Conservation (phyloP, 2,113 vertebrate species). For the Lamprotornis superbus region DNA sequence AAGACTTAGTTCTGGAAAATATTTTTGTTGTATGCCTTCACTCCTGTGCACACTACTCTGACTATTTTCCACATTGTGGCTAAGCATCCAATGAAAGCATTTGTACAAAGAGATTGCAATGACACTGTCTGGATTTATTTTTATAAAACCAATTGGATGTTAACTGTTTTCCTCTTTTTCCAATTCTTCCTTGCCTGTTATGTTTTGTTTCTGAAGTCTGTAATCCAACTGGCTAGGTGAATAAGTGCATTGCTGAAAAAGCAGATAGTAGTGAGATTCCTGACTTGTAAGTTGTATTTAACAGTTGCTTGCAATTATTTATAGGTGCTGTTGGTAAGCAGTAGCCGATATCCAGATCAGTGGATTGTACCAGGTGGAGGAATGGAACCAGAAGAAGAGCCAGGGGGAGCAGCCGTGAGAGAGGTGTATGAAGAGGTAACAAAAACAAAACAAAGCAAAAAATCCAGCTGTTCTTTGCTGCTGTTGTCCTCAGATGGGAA, state of each 20-base stretch:
- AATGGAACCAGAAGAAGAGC: conserved; percentile 92
- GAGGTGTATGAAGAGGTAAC: conserved; percentile 91
- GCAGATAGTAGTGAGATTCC: not conserved
- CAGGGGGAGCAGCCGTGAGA: conserved; percentile 84
- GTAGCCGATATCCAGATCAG: conserved; percentile 89
- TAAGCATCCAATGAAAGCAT: not conserved
- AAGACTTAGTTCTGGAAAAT: not conserved
- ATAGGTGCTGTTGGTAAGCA: conserved; percentile 89
- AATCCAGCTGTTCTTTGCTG: not conserved
- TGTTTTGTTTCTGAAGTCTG: not conserved
- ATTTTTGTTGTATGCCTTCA: not conserved
- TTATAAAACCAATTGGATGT: not conserved
- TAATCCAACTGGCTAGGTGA: not conserved
- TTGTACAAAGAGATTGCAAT: not conserved
- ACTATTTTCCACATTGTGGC: not conserved
- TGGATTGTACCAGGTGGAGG: conserved; percentile 92
- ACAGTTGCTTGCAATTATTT: conserved; percentile 17
- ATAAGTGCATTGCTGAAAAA: not conserved
- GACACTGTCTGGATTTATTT: not conserved
- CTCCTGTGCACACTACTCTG: not conserved
- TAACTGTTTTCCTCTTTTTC: not conserved
- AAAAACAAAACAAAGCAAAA: not conserved
- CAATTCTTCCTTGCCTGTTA: not conserved
- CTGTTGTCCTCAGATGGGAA: not conserved
- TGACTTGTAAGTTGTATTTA: not conserved